Evolutionary conservation across 2,888 invertebrate species (phyloP).

Genomic region (Megastigmus dorsalis): DNA sequence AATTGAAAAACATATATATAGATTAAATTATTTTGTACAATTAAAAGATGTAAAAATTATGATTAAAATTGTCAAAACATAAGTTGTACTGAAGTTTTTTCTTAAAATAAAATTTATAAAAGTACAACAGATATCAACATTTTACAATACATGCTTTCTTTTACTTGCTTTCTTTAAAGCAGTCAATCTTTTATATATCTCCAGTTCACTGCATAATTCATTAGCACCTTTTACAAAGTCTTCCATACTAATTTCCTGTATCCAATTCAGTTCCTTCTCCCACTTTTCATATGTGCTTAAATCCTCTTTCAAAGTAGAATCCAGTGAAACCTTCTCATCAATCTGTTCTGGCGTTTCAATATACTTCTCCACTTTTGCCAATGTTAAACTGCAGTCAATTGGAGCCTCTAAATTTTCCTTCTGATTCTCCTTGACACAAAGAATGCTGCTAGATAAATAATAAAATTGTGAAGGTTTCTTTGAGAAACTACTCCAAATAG

Average conservation of each 20-base stretch:
- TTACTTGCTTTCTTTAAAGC: constrained; percentile 36
- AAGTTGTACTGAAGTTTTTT: constrained; percentile 18
- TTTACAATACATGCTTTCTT: constrained; percentile 42
- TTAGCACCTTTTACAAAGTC: constrained; percentile 47
- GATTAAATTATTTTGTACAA: neutral
- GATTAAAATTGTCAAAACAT: neutral
- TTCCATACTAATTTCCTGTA: constrained; percentile 51
- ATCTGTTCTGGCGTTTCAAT: neutral
- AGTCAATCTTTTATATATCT: constrained; percentile 38
- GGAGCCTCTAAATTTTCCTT: constrained; percentile 38
- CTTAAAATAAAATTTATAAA: constrained; percentile 38
- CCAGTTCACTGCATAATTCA: constrained; percentile 46
- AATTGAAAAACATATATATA: neutral
- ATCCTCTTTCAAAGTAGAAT: constrained; percentile 17
- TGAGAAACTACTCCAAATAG: constrained; percentile 49
- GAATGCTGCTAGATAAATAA: constrained; percentile 50
- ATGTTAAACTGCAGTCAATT: constrained; percentile 48
- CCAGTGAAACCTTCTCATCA: constrained; percentile 3
- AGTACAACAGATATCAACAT: constrained; percentile 13
- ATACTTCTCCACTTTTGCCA: constrained; percentile 32
- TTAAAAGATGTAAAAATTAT: neutral
- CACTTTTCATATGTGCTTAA: constrained; percentile 10
- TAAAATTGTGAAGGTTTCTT: constrained; percentile 52
- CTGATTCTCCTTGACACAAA: constrained; percentile 40
- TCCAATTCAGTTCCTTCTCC: constrained; percentile 43